Base-by-base conservation (phyloP, 2,797 vertebrate species). In the Prunella strophiata region DNA sequence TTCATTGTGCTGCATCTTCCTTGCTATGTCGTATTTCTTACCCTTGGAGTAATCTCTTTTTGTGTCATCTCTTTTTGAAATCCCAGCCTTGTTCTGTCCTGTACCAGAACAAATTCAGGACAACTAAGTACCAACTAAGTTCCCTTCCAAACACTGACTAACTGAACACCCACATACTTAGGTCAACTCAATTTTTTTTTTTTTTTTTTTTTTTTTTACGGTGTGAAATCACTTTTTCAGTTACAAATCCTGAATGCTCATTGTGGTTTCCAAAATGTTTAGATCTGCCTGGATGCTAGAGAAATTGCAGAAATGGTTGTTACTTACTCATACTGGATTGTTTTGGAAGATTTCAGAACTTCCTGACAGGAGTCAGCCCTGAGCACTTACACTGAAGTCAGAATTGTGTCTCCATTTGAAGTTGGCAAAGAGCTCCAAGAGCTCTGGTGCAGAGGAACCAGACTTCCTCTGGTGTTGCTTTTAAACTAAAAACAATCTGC, bases 261-360 rank as follows among this genome's bases (percentile, higher is more conserved):
- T 18, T 54, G 50, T 65, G 57, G 48, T 86, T 84, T 79, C 51
- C 66, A 54, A 30, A 71, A 43, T 48, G 27, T 82, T 85, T 77
- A 65, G 22, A 74, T 74, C 23, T 68, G 50, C 54, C 36, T 13
- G 30, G 81, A 80, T 42, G 45, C 29, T 48, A 58, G 54, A 63
- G 43, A 67, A 73, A 43, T 74, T 81, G 29, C 13, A 5, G 71
- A 73, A 93, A 62, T 9, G 8, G 34, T 57, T 73, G 21, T 75
- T 85, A 27, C 42, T 92, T 82, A 83, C 14, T 95, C 75, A 30
- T 63, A 32, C 14, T 42, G 79, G 70, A 30, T 81, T 92, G 55
- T 91, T 94, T 72, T 62, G 70, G 76, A 88, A 71, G 85, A 50
- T n/a, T 84, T 86, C 63, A 63, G 88, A 67, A 51, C 59, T 93